Base-by-base conservation (phyloP, 2,797 vertebrate species). In the Cottoperca gobio region DNA sequence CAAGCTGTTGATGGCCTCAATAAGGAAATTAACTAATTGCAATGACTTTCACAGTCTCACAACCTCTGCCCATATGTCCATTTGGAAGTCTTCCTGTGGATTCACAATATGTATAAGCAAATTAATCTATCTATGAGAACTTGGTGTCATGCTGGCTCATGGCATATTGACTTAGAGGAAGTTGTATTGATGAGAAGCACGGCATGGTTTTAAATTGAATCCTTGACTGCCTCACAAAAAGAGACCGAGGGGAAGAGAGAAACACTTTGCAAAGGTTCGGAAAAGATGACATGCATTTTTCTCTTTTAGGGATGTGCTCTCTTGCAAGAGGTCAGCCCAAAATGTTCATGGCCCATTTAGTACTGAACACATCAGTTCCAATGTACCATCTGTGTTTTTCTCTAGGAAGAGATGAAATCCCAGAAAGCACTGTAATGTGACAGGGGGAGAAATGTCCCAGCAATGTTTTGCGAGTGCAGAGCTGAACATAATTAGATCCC, bases 341-440 rank as follows among this genome's bases (percentile, higher is more conserved):
- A 90, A 78, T 88, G 81, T 90, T 93, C 87, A 93, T 81, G 91
- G 92, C 74, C 86, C 90, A 91, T 94, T 92, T 90, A 86, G 76
- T 88, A 82, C 67, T 77, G 83, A 92, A 88, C 86, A 91, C 87
- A 89, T 90, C 75, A 67, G 73, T 78, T 92, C 83, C 85, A 83
- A 64, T 76, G 87, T 78, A 86, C 86, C 93, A 90, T 93, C 91
- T 93, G 91, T 92, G 91, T 92, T 91, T 89, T 85, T 78, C 83
- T 86, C 72, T 21, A 60, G 70, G 67, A 87, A 81, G 69, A 90
- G 75, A 85, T 78, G 67, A 88, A 90, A 88, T 92, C 84, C 88
- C 87, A 90, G 73, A 89, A 90, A 81, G 80, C 70, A 64, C 75
- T 69, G 80, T 72, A 76, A 91, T 85, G 84, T 90, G 86, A 80